These are phyloP conservation scores for Mesoligia furuncula DNA, from an alignment of 2,888 invertebrate genomes.

Conservation along the genomic window DNA sequence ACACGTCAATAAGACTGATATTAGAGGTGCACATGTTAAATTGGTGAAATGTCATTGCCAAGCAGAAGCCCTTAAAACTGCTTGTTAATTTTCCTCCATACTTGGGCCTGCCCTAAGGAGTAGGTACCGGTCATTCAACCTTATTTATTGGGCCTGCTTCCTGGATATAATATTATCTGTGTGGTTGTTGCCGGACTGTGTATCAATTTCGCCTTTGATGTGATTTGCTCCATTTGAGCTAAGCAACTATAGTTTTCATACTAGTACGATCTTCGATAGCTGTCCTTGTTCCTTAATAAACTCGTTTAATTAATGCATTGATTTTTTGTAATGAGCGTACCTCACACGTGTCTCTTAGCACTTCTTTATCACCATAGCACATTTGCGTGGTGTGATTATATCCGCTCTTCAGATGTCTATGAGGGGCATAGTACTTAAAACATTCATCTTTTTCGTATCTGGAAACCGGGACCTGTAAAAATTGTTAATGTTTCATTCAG, in stretches of 20 bases:
- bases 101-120: not conserved
- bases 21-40: not conserved
- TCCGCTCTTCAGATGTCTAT: constrained; percentile 26
- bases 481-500: not conserved
- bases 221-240: not conserved
- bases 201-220: not conserved
- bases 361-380: constrained; percentile 46
- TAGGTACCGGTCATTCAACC: not conserved
- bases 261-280: not conserved
- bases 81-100: not conserved
- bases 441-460: constrained; percentile 33
- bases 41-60: not conserved
- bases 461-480: constrained; percentile 18
- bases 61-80: not conserved
- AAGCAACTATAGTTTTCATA: not conserved
- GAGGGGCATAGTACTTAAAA: constrained; percentile 6
- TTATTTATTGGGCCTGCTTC: not conserved
- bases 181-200: not conserved
- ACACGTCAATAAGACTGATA: not conserved
- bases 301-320: not conserved
- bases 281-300: not conserved
- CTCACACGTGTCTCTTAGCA: no score
- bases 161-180: not conserved
- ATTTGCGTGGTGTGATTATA: constrained; percentile 30
- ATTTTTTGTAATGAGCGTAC: no score